Evolutionary conservation across 2,113 vertebrate genomes (phyloP).

Genomic region (Pleuronectes platessa): DNA sequence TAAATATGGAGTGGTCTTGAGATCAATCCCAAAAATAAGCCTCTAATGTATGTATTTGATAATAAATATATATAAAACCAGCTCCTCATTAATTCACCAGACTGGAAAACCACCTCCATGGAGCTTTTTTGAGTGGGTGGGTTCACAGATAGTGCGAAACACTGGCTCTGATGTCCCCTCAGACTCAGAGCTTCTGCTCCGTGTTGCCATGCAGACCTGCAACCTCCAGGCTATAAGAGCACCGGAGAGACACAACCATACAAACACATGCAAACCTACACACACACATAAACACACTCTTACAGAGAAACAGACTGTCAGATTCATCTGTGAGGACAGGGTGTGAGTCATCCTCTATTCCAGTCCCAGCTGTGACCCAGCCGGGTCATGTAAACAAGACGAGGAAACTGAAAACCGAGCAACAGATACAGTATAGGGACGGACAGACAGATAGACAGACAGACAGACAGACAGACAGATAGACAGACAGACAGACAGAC

Average conservation of each 20-base stretch:
- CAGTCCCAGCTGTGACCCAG: slow-evolving; percentile 60
- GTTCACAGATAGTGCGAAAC: slow-evolving; percentile 30
- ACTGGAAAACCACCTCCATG: slow-evolving; percentile 19
- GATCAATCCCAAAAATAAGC: background rate
- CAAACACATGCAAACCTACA: slow-evolving; percentile 49
- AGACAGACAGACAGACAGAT: too few relatives aligned
- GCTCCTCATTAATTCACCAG: slow-evolving; percentile 13
- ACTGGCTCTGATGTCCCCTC: slow-evolving; percentile 10
- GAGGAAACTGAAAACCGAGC: slow-evolving; percentile 59
- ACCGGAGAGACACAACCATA: slow-evolving; percentile 23
- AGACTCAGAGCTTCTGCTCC: slow-evolving; percentile 36
- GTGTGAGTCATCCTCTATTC: slow-evolving; percentile 75
- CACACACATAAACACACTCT: slow-evolving; percentile 21
- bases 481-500: background rate
- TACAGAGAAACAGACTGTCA: slow-evolving; percentile 48
- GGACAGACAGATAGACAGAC: background rate
- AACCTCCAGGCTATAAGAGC: slow-evolving; percentile 52
- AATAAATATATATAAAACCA: slow-evolving; percentile 8
- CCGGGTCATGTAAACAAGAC: slow-evolving; percentile 73
- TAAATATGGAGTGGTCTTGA: background rate
- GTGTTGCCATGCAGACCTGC: slow-evolving; percentile 62
- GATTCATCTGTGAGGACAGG: slow-evolving; percentile 59
- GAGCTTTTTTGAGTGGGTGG: slow-evolving; percentile 29
- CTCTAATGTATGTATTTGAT: background rate
- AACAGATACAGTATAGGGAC: slow-evolving; percentile 18